These are phyloP conservation scores for Phainopepla nitens DNA, from an alignment of 2,113 vertebrate genomes.

Conservation along the genomic window DNA sequence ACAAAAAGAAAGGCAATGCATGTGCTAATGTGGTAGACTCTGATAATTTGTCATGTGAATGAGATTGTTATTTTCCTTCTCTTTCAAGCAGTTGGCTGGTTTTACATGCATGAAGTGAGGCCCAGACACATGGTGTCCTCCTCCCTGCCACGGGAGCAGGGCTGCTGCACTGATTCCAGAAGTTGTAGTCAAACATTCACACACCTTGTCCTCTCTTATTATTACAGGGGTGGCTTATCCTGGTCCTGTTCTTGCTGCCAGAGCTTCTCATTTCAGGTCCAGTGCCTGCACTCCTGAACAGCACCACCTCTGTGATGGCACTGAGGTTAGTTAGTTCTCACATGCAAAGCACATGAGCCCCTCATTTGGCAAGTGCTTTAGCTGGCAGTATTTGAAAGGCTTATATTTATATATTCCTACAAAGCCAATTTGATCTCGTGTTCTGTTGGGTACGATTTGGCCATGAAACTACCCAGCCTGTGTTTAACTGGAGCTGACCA, in stretches of 20 bases:
- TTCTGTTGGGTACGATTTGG: neutral
- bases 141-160: neutral
- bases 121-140: neutral
- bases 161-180: neutral
- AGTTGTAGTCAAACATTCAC: neutral
- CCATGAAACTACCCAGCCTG: neutral
- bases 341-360: neutral
- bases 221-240: neutral
- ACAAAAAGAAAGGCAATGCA: neutral
- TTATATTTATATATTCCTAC: neutral
- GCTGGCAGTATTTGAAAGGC: neutral
- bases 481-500: neutral
- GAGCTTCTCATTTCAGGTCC: neutral
- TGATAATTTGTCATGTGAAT: neutral
- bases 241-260: neutral
- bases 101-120: neutral
- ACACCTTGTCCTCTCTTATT: neutral
- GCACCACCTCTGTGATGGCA: neutral
- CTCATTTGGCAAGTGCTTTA: neutral
- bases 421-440: neutral
- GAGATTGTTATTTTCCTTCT: neutral
- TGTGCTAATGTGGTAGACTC: neutral
- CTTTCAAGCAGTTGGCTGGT: neutral
- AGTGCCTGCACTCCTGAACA: neutral
- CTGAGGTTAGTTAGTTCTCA: neutral